Base-by-base conservation (phyloP, 2,888 invertebrate species). In the Octodonta nipae region DNA sequence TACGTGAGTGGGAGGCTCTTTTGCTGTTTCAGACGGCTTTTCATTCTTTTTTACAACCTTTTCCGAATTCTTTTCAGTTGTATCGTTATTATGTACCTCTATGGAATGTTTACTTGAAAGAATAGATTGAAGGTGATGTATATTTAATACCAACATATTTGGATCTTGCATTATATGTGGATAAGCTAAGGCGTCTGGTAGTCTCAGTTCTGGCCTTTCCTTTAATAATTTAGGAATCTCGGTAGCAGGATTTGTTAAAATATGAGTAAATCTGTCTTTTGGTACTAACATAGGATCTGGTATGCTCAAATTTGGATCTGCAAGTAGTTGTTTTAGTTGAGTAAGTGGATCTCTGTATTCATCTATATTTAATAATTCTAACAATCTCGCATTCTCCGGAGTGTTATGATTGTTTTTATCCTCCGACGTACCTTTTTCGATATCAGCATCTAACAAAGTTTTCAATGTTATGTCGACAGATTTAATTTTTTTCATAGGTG, bases 271-370 rank as follows among this genome's bases (percentile, higher is more conserved):
- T 47, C 73, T 72, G 49, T 81, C 77, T 60, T 81, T 78, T 30
- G 86, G 86, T 39, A 86, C 76, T 37, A 86, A 59, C 48, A 86
- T 66, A 6, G 85, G 85, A 65, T 86, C 84, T 25, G 85, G 85
- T 52, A 86, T 73, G 54, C 76, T 72, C 50, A 78, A 71, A 28
- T 67, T 66, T 38, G 79, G 67, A 13, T 86, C 64, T 51, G 75
- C 68, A 43, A 77, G 73, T 5, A 85, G 63, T 52, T 86, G 85
- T 36, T 73, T 73, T 4, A 82, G 53, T 1, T 85, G 78, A 52
- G 70, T 70, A 17, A 42, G 30, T 17, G 41, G 36, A 11, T 65
- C 66, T n/a, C 64, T 66, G 46, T 71, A 71, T 17, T 68, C 65
- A 11, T 54, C 56, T 25, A 49, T 55, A 16, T 63, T 63, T n/a